Evolutionary conservation across 2,888 invertebrate species (phyloP), one percentile per base, ranked within the genome.

Genomic region (Morpho achilles): DNA sequence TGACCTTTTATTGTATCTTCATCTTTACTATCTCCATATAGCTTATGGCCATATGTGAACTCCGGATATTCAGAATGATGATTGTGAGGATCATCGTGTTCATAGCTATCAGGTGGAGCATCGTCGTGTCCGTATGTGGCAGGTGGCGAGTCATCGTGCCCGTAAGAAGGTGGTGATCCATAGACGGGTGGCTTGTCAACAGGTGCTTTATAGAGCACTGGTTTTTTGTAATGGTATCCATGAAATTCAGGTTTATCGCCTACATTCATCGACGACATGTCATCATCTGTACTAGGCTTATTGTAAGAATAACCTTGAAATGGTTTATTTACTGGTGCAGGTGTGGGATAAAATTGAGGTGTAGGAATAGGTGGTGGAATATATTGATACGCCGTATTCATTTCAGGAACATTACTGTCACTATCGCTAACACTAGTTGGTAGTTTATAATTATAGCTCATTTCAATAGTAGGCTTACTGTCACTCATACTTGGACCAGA

Each of bases 301-400:
- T 82, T 72, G 59, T 88, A 87, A 41, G 81, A 77, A 76, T 91
- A 80, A 54, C 83, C 79, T 65, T 67, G 69, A 68, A 80, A 77
- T 61, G 86, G 80, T 69, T 84, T 79, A 56, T 68, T 72, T 50
- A 71, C 41, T 7, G 85, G 81, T n/a, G 82, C 74, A 45, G 76
- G 23, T 16, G 84, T 83, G 0, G 83, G 84, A 45, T 75, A 53
- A 65, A 82, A 82, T 10, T 70, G 64, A 54, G 68, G 66, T 41
- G 61, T 58, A 9, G 79, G 74, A 8, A 76, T 63, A 41, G 79
- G 68, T 50, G 85, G 81, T 62, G 79, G 77, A 61, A 82, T 81
- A 59, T 88, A 88, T 45, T 75, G 73, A 61, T 87, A 87, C 8
- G 79, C 81, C 53, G 77, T 56, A 60, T 76, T 79, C 61, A 75